Conservation (phyloP, 2,113 vertebrate species). For the Paratilapia polleni region DNA sequence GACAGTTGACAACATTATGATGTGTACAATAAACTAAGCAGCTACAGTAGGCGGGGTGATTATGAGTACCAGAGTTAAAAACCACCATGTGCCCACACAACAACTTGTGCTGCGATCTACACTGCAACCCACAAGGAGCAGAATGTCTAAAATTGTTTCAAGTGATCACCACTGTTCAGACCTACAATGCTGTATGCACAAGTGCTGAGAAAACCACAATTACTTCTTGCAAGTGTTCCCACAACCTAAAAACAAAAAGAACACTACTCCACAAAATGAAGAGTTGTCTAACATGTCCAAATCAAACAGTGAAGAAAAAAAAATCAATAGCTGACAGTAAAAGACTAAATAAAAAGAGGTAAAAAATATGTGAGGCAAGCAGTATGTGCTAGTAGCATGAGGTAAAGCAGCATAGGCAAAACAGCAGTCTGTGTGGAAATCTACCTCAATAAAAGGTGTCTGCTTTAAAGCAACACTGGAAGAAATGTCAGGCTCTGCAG, state of each 20-base stretch:
- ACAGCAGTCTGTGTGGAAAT: too few species aligned
- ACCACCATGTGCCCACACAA: background rate
- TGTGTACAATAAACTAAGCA: background rate
- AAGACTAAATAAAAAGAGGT: too few species aligned
- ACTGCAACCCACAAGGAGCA: too few species aligned
- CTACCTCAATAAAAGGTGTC: too few species aligned
- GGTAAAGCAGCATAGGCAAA: too few species aligned
- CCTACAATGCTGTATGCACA: background rate
- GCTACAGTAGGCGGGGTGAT: background rate
- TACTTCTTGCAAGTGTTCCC: background rate
- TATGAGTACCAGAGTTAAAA: background rate
- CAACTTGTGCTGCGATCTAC: background rate
- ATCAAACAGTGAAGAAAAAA: too few species aligned
- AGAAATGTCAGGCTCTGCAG: too few species aligned
- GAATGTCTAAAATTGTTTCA: background rate
- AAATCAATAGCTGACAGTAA: too few species aligned
- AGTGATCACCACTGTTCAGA: background rate
- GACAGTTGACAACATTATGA: background rate
- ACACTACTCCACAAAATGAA: background rate
- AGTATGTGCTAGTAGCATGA: too few species aligned
- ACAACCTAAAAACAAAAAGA: background rate
- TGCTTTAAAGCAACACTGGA: too few species aligned
- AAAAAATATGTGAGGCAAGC: too few species aligned
- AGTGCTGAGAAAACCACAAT: background rate
- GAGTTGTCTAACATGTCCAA: background rate